Evolutionary conservation across 2,797 vertebrate genomes (phyloP), one percentile per base, ranked within the genome.

Genomic region (Pelobates cultripes): DNA sequence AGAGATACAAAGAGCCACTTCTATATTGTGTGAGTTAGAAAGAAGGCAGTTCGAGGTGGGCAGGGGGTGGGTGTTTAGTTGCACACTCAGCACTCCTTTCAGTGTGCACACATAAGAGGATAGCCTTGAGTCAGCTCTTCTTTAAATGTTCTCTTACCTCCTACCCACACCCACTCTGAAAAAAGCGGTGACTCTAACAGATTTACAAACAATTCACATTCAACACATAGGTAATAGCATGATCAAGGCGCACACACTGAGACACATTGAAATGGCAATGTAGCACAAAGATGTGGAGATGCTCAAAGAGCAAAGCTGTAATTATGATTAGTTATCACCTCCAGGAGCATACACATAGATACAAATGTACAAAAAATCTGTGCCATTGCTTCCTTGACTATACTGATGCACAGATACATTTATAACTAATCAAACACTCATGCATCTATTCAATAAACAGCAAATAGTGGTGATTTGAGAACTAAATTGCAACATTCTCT

Each of bases 131-230:
- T 83, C 78, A 84, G 81, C 77, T 75, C 67, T 76, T 75, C 67
- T 76, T 82, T 84, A 79, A 79, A 67, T 79, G 77, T 84, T 79
- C 82, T 69, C 28, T 17, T 28, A 3, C 53, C 53, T 55, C 74
- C 66, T 41, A 73, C 78, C 70, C 42, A 70, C 73, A 77, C 79
- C 75, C 75, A 78, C 77, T 70, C 67, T 8, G 41, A 63, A 63
- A 77, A 73, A 85, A 78, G 3, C 60, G 71, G 60, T 74, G 76
- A 85, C 61, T 72, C 71, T 47, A 75, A 72, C 75, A 70, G 68
- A 81, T 69, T 75, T 53, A 61, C 57, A 84, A 57, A 80, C 82
- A 79, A 84, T 84, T 79, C 73, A 44, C 67, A 47, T 55, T 10
- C 73, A 79, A 67, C 70, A 84, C 44, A 75, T 57, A 75, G 47